Conservation (phyloP, 2,888 invertebrate species). For the Harpalus rufipes region DNA sequence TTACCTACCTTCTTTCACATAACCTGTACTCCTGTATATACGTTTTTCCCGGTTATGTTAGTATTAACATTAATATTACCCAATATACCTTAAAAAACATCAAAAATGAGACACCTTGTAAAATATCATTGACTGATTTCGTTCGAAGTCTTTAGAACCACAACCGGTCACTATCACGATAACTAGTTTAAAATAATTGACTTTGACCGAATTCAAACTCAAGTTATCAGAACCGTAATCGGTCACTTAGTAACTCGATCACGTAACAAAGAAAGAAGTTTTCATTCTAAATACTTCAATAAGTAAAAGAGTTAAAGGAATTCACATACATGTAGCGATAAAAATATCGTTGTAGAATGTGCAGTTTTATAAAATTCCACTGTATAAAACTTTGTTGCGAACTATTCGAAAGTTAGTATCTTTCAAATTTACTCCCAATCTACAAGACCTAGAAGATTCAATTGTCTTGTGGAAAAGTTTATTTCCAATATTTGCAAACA, state of each 20-base stretch:
- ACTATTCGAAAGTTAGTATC: constrained; percentile 2
- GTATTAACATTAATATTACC: too few species aligned
- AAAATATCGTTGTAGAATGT: constrained; percentile 3
- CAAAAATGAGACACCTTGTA: too few species aligned
- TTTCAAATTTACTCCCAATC: constrained; percentile 6
- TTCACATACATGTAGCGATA: constrained; percentile 2
- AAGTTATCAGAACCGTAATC: neutral
- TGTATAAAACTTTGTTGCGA: neutral
- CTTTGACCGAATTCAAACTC: neutral
- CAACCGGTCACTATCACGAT: neutral
- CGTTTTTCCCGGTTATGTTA: too few species aligned
- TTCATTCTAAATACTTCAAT: constrained; percentile 6
- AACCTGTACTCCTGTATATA: too few species aligned
- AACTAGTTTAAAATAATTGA: neutral
- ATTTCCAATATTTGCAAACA: constrained; percentile 6
- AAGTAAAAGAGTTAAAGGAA: neutral
- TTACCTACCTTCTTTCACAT: too few species aligned
- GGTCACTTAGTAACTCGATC: constrained; percentile 1
- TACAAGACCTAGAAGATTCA: neutral
- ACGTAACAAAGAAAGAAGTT: neutral
- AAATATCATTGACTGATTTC: too few species aligned
- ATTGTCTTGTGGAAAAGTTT: constrained; percentile 6
- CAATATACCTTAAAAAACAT: too few species aligned
- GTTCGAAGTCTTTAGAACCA: too few species aligned
- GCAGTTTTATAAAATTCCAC: neutral